Base-by-base conservation (phyloP, 2,113 vertebrate genomes). In the Paratilapia polleni region DNA sequence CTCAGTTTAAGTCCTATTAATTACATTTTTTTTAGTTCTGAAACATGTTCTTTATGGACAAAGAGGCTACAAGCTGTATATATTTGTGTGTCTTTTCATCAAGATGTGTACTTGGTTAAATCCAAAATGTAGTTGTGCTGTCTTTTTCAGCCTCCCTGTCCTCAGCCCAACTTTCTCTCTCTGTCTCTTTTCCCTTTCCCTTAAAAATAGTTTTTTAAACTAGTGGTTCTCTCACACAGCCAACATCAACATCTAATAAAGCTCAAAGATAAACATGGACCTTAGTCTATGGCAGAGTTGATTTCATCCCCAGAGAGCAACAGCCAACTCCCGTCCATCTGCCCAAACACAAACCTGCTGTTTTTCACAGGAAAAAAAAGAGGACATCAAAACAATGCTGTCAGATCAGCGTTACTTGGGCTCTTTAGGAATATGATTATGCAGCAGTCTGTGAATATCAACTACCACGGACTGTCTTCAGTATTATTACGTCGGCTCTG, bases 221-320 rank as follows among this genome's bases (percentile, higher is more conserved):
- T 95, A 94, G 94, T 91, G 94, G 92, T 94, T 91, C 91, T 94
- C 88, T 94, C 80, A 82, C 85, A 86, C 82, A 17, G 94, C 95
- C 95, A 96, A 96, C 93, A 96, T 95, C 95, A 96, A 96, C 95
- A 95, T 95, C 93, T 91, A 95, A 95, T 95, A 95, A 96, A 95
- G 95, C 87, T 85, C 89, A 91, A 95, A 95, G 94, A 95, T 95
- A 96, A 96, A 96, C 95, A 95, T 62, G 91, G 94, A 92, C 85
- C 87, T 91, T 87, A 88, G 87, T 95, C 94, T 83, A 90, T 92
- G 90, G 92, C 94, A 94, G 95, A 95, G 91, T 95, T 94, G 92
- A 95, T 95, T 95, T 95, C 94, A 95, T 95, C 94, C 93, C 91
- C 73, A 86, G 91, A 91, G 94, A 96, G 92, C 88, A 73, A 87